Conservation (phyloP, 1,140 invertebrate species). For the Halesus radiatus region DNA sequence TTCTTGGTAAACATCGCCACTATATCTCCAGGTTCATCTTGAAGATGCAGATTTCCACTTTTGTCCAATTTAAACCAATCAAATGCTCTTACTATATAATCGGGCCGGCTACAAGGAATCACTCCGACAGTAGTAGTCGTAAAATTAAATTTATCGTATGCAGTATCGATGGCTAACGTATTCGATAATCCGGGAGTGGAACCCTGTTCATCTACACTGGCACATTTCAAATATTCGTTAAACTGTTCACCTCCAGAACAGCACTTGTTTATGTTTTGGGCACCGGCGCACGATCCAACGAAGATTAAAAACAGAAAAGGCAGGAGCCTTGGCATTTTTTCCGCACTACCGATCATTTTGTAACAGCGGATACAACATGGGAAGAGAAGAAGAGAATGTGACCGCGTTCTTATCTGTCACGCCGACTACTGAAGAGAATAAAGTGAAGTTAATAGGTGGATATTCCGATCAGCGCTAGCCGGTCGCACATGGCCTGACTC, state of each 20-base stretch:
- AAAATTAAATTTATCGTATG: slow-evolving; percentile 37
- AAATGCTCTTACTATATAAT: neutral
- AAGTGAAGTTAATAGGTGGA: neutral
- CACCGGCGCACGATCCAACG: neutral
- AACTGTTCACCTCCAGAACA: slow-evolving; percentile 41
- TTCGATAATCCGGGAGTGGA: neutral
- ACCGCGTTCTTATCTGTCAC: slow-evolving; percentile 26
- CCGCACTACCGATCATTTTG: neutral
- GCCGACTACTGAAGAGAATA: neutral
- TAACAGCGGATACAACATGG: neutral
- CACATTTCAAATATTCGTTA: slow-evolving; percentile 14
- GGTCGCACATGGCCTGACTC: neutral
- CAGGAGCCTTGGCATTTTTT: neutral
- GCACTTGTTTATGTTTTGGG: slow-evolving; percentile 34
- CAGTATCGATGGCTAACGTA: slow-evolving; percentile 18
- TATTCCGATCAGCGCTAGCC: neutral
- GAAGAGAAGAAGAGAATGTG: slow-evolving; percentile 6
- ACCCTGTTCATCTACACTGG: neutral
- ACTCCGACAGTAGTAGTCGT: neutral
- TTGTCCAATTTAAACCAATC: slow-evolving; percentile 29
- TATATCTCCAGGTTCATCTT: neutral
- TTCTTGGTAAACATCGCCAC: neutral
- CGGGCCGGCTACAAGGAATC: slow-evolving; percentile 23
- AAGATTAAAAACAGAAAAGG: neutral
- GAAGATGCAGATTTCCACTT: slow-evolving; percentile 24